Percentiles rank a stretch among this genome's conserved stretches.
These are phyloP conservation scores for Diadema setosum DNA, from an alignment of 35 echinoderm and acorn worm genomes.

Conservation along the genomic window DNA sequence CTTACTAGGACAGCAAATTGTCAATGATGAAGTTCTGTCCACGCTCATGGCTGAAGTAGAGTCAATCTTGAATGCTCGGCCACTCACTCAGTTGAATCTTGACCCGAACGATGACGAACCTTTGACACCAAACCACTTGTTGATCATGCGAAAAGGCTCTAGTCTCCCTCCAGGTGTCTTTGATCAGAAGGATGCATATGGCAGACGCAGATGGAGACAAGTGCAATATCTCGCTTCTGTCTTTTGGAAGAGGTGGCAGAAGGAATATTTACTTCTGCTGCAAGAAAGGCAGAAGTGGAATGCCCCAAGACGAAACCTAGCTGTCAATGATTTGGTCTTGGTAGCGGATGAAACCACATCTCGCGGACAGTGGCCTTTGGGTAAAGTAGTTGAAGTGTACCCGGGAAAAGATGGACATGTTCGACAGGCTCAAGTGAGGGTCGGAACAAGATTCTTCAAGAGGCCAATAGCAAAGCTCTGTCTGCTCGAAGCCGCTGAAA, in stretches of 20 bases:
- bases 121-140: constrained; percentile 27
- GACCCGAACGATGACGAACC: constrained; percentile 10
- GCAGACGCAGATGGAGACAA: constrained; percentile 39
- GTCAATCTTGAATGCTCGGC: constrained; percentile 50
- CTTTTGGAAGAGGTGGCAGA: constrained; percentile 66
- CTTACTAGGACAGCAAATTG: background rate
- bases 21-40: constrained; percentile 54
- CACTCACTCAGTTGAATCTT: background rate
- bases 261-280: constrained; percentile 13
- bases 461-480: constrained; percentile 68
- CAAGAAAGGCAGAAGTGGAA: constrained; percentile 31
- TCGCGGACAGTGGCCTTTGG: constrained; percentile 32
- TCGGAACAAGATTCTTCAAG: background rate
- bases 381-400: constrained; percentile 7
- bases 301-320: background rate
- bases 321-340: constrained; percentile 13
- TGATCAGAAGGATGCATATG: constrained; percentile 17
- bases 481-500: constrained; percentile 24
- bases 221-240: constrained; percentile 64
- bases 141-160: background rate
- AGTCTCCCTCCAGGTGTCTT: background rate
- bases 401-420: constrained; percentile 23
- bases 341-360: constrained; percentile 11
- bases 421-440: constrained; percentile 39
- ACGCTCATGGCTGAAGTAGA: constrained; percentile 54